Evolutionary conservation across 2,113 vertebrate genomes (phyloP).

Genomic region (Mastomys natalensis): DNA sequence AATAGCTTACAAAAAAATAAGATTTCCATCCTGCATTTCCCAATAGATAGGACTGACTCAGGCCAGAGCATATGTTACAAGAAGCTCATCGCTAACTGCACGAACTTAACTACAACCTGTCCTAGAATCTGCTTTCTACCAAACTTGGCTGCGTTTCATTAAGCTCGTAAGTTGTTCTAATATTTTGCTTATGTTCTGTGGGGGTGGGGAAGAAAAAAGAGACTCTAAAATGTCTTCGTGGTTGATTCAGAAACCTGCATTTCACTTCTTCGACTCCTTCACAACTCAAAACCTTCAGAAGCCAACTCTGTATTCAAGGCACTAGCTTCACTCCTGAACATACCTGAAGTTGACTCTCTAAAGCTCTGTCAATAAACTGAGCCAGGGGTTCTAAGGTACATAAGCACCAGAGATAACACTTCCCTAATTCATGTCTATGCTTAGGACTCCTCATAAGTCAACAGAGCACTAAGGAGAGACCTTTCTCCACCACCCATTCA

Average conservation of each 20-base stretch:
- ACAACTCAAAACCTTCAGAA: conserved; percentile 39
- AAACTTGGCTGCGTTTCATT: conserved; percentile 50
- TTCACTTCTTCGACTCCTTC: background rate
- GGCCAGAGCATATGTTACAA: conserved; percentile 50
- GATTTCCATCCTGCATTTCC: conserved; percentile 55
- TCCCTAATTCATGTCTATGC: background rate
- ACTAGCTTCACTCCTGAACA: background rate
- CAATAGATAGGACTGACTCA: conserved; percentile 18
- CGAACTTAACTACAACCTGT: conserved; percentile 52
- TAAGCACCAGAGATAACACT: background rate
- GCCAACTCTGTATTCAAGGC: background rate
- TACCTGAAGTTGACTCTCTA: background rate
- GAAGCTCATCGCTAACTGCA: background rate
- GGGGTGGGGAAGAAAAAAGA: background rate
- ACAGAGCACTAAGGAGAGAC: background rate
- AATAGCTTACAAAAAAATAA: conserved; percentile 75
- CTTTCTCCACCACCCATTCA: accelerated
- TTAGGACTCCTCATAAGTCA: background rate
- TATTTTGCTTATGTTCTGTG: conserved; percentile 58
- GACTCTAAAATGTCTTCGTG: conserved; percentile 18
- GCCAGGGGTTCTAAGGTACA: background rate
- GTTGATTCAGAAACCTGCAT: conserved; percentile 31
- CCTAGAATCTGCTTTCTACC: background rate
- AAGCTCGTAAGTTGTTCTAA: conserved; percentile 49
- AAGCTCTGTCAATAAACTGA: background rate